Conservation (phyloP, 2,888 invertebrate species). For the Eupithecia pulchellata region DNA sequence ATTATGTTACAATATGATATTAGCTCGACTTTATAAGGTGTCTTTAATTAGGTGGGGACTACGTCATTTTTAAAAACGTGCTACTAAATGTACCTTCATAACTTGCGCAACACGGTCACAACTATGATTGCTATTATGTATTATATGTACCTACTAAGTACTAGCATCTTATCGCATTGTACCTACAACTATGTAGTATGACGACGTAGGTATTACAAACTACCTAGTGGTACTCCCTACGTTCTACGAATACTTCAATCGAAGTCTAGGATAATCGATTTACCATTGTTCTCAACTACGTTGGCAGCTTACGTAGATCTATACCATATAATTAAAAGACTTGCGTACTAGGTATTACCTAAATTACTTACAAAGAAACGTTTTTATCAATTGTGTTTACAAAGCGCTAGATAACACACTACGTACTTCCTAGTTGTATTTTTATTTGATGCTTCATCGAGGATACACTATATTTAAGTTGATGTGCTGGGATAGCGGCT, state of each 20-base stretch:
- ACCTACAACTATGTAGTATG: too few relatives aligned
- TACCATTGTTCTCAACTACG: constrained; percentile 7
- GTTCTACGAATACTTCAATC: neutral
- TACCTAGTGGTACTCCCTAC: neutral
- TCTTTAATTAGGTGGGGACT: neutral
- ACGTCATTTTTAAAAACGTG: neutral
- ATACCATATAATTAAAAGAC: neutral
- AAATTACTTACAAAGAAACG: too few relatives aligned
- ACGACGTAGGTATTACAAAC: neutral
- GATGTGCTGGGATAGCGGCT: too few relatives aligned
- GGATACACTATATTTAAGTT: too few relatives aligned
- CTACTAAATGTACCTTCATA: neutral
- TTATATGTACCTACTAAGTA: neutral
- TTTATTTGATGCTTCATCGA: too few relatives aligned
- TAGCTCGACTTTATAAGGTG: neutral
- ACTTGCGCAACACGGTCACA: constrained; percentile 4
- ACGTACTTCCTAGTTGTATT: too few relatives aligned
- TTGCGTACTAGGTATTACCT: neutral
- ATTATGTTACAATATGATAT: too few relatives aligned
- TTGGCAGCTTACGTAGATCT: neutral
- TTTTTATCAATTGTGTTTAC: too few relatives aligned
- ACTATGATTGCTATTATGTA: neutral
- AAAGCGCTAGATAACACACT: too few relatives aligned
- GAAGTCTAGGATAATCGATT: constrained; percentile 6
- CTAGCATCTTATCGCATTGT: too few relatives aligned